Evolutionary conservation across 2,113 vertebrate species (phyloP), one percentile per base, ranked within the genome.

Genomic region (Protomyctophum bolini): DNA sequence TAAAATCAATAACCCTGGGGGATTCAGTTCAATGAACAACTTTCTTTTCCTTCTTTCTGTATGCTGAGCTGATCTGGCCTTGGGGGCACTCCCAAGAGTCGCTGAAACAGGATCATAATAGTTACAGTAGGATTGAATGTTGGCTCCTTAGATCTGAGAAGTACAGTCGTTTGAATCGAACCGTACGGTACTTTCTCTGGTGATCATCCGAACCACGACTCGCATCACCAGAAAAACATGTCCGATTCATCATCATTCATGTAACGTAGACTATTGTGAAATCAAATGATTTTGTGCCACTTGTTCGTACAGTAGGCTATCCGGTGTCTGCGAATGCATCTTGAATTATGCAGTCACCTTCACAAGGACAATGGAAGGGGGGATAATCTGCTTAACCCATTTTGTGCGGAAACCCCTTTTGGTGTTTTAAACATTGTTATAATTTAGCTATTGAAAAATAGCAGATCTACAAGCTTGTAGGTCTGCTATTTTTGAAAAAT

Each of bases 381-480:
- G 70, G 66, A 76, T 46, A n/a, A 58, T 7, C 14, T 21, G 56
- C 56, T 28, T 29, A n/a, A n/a, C n/a, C n/a, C n/a, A n/a, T n/a
- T n/a, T n/a, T n/a, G n/a, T n/a, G n/a, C n/a, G n/a, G n/a, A n/a
- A n/a, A n/a, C n/a, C n/a, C n/a, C n/a, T n/a, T n/a, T n/a, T n/a
- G n/a, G n/a, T n/a, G n/a, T n/a, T n/a, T n/a, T n/a, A n/a, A n/a
- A n/a, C n/a, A n/a, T n/a, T n/a, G n/a, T n/a, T n/a, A n/a, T n/a
- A n/a, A n/a, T n/a, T n/a, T n/a, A n/a, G n/a, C n/a, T n/a, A n/a
- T n/a, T n/a, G n/a, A n/a, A n/a, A n/a, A n/a, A n/a, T n/a, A n/a
- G n/a, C n/a, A n/a, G n/a, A n/a, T n/a, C n/a, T n/a, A n/a, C n/a
- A n/a, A n/a, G n/a, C n/a, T n/a, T n/a, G n/a, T n/a, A n/a, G n/a